Evolutionary conservation across 2,888 invertebrate genomes (phyloP).

Genomic region (Euzetes globulus): DNA sequence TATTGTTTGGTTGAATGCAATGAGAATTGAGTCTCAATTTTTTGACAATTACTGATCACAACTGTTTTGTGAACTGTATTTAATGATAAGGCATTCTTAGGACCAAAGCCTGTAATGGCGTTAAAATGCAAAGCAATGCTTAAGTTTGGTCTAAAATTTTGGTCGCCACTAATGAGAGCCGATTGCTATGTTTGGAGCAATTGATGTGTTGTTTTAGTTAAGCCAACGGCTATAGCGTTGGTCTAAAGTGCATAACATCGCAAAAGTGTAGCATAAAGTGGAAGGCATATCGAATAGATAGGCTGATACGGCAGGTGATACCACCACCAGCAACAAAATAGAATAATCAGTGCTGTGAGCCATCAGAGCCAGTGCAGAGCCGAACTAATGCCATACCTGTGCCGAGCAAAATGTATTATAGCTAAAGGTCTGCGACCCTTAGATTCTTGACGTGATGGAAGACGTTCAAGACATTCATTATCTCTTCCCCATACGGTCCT

Average conservation of each 20-base stretch:
- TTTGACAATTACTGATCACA: slow-evolving; percentile 13
- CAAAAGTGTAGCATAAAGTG: neutral
- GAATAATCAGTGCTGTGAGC: neutral
- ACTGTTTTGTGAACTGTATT: slow-evolving; percentile 13
- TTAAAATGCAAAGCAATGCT: neutral
- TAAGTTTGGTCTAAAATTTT: neutral
- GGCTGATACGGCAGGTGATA: slow-evolving; percentile 21
- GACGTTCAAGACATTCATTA: neutral
- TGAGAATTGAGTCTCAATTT: neutral
- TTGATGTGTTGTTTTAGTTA: slow-evolving; percentile 24
- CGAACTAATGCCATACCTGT: neutral
- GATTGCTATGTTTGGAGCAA: neutral
- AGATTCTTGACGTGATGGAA: slow-evolving; percentile 19
- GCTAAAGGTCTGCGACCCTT: slow-evolving; percentile 12
- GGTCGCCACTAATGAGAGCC: slow-evolving; percentile 17
- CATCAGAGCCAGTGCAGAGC: neutral
- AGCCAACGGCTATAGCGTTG: neutral
- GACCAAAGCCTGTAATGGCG: neutral
- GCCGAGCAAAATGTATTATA: neutral
- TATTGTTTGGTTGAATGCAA: neutral
- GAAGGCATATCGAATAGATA: neutral
- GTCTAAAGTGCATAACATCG: too few species aligned
- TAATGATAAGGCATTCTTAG: neutral
- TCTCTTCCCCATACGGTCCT: slow-evolving; percentile 24
- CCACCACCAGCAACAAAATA: neutral